Base-by-base conservation (phyloP, 2,888 invertebrate species). In the Nomada flava region DNA sequence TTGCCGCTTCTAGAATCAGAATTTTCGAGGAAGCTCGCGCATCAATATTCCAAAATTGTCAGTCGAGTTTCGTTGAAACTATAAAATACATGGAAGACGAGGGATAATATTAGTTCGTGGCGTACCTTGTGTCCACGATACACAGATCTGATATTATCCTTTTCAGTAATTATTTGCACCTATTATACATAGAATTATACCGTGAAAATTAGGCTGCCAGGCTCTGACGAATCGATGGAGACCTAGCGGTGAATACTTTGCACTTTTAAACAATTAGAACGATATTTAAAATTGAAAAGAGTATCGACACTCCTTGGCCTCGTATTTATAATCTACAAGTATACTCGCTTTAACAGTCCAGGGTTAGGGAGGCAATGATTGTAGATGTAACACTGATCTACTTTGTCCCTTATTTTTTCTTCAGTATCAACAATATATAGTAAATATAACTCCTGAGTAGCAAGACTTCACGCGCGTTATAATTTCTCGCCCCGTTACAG, bases 221-320 rank as follows among this genome's bases (percentile, higher is more conserved):
- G 36, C 36, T 72, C 63, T 82, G 76, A 65, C 47, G 44, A 11
- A 52, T 42, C 20, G n/a, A 64, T 52, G 60, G 81, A 79, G 70
- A 65, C 59, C 73, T 65, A 59, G 36, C 23, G 42, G 26, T 57
- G 57, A 23, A 57, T 26, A 20, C 26, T 36, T 36, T 36, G 36
- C 36, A 7, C 63, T 47, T 62, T 72, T 29, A 68, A 76, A 69
- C 76, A 47, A 76, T 65, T 69, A 50, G 44, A 60, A 69, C 59
- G 55, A 76, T 50, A 23, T 69, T 82, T 53, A 50, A 65, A 60
- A 62, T 64, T 65, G 75, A 62, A 70, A 60, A 52, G 72, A 60
- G 15, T 13, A 69, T 77, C 88, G 85, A 86, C 81, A 81, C 87
- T 86, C 86, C 87, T 85, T 88, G 86, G 65, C 70, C 79, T 85